Evolutionary conservation across 2,888 invertebrate species (phyloP).

Genomic region (Drosophila multiciliata): DNA sequence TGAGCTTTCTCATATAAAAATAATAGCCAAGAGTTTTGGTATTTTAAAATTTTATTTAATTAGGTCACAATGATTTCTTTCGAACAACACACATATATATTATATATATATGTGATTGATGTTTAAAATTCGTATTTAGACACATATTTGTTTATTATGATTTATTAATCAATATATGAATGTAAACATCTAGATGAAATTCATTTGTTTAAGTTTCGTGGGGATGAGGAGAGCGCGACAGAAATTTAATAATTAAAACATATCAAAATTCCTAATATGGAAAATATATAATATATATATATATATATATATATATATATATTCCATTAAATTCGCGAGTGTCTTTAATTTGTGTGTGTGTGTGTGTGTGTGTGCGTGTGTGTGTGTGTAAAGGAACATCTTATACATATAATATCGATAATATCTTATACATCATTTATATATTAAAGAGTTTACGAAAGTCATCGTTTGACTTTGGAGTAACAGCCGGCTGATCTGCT

Average conservation of each 20-base stretch:
- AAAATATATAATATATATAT: conserved; percentile 3
- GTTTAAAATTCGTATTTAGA: conserved; percentile 13
- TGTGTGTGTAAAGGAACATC: background rate
- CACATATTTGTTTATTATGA: conserved; percentile 11
- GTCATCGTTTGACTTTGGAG: conserved; percentile 81
- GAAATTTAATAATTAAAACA: conserved; percentile 1
- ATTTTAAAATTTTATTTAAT: conserved; percentile 29
- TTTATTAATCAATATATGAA: background rate
- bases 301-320: no score
- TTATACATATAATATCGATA: conserved; percentile 7
- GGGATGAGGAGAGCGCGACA: background rate
- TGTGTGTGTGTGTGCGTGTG: background rate
- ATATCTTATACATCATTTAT: conserved; percentile 18
- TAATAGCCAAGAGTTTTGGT: background rate
- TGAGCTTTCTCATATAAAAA: background rate
- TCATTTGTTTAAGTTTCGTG: background rate
- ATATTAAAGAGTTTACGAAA: conserved; percentile 81
- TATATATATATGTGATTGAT: background rate
- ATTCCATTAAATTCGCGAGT: background rate
- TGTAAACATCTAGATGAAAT: conserved; percentile 6
- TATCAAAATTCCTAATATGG: conserved; percentile 1
- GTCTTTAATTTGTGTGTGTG: background rate
- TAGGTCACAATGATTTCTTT: conserved; percentile 31
- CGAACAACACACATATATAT: conserved; percentile 2
- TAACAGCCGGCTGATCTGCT: conserved; percentile 15